These are phyloP conservation scores for Kryphioiulus occultus DNA, from an alignment of 2,888 invertebrate genomes.

Conservation along the genomic window DNA sequence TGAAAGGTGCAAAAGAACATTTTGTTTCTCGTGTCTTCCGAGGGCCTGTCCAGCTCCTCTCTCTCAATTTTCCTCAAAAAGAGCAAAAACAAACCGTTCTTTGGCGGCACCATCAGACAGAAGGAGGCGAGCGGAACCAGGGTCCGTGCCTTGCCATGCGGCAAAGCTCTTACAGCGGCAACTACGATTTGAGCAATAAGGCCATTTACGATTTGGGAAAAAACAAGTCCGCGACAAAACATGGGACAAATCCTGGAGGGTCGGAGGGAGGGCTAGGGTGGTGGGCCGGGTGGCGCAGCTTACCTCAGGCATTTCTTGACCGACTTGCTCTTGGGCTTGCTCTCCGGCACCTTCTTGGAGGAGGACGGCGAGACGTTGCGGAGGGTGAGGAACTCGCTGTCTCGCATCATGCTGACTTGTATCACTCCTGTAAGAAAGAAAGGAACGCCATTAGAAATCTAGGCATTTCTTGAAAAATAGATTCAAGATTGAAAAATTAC, in stretches of 20 bases:
- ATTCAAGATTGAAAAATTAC: too few species aligned
- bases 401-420: conserved; percentile 55
- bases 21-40: conserved; percentile 10
- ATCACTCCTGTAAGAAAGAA: conserved; percentile 55
- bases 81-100: conserved; percentile 41
- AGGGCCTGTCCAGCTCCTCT: neutral
- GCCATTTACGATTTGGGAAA: conserved; percentile 44
- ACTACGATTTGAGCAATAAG: conserved; percentile 44
- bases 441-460: neutral
- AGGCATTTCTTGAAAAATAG: neutral
- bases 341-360: conserved; percentile 37
- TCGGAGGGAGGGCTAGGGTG: neutral
- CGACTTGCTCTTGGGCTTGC: conserved; percentile 43
- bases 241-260: too few species aligned
- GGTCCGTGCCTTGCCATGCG: conserved; percentile 8
- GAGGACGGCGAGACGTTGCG: conserved; percentile 45
- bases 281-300: neutral
- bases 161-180: conserved; percentile 25
- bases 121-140: neutral
- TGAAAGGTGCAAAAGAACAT: conserved; percentile 42
- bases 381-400: conserved; percentile 45
- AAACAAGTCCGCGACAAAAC: neutral
- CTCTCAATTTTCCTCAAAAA: conserved; percentile 21
- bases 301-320: conserved; percentile 43
- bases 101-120: conserved; percentile 40